Base-by-base conservation (phyloP, 1,140 invertebrate species). In the Drosophila ercepeae region DNA sequence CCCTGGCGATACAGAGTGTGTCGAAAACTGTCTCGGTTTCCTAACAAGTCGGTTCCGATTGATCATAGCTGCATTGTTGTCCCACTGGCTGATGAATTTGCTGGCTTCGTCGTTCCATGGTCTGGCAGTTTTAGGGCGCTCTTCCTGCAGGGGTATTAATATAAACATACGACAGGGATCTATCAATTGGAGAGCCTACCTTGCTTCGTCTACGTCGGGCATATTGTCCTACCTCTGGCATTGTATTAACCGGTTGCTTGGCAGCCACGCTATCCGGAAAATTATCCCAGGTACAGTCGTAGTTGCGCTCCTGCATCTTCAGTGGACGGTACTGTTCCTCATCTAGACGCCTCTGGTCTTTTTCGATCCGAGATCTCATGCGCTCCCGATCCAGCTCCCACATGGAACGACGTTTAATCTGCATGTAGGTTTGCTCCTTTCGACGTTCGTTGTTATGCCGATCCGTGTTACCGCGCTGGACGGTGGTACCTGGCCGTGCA, bases 361-460 rank as follows among this genome's bases (percentile, higher is more conserved):
- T 8, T n/a, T 32, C 8, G 0, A 3, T 3, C 7, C 25, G 0
- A n/a, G 0, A 5, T 6, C n/a, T n/a, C n/a, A n/a, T 0, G 4
- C 19, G 18, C 14, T 1, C n/a, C 0, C 42, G 54, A 1, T 54
- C 41, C 45, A 69, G 73, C 25, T 86, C 59, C 81, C 81, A 86
- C 76, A 82, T 82, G 6, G 81, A 88, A 0, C 67, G 68, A 13
- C 18, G 39, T 11, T 86, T 86, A 44, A 52, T 74, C 4, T 36
- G 51, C 5, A 74, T 11, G 29, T 82, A 86, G 3, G 19, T 27
- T 67, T 41, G 0, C 34, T 19, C n/a, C 76, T 81, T 8, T 77
- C 29, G 2, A n/a, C 59, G 72, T 5, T 86, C 77, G n/a, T 3
- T 36, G 53, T 23, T 54, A 1, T 1, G 32, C 0, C 8, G 41